These are phyloP conservation scores for Trissolcus basalis DNA, from an alignment of 1,140 invertebrate species.

Conservation along the genomic window DNA sequence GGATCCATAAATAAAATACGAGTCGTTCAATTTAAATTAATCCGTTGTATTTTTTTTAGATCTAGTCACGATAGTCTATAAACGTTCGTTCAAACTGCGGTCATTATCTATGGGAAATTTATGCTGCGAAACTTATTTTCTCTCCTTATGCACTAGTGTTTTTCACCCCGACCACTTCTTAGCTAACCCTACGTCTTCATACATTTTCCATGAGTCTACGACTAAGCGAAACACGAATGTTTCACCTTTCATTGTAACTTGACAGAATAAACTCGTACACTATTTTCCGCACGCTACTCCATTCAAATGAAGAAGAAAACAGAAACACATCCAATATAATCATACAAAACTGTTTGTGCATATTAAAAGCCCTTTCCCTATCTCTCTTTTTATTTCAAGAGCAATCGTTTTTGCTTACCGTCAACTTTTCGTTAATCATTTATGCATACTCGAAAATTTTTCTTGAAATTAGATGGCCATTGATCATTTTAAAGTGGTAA, in stretches of 20 bases:
- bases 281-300: slow-evolving; percentile 49
- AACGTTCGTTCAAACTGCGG: slow-evolving; percentile 18
- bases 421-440: no score
- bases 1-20: no score
- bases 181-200: slow-evolving; percentile 61
- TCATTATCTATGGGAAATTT: slow-evolving; percentile 40
- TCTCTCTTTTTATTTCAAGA: slow-evolving; percentile 4
- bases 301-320: slow-evolving; percentile 31
- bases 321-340: slow-evolving; percentile 45
- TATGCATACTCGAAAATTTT: no score
- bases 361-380: slow-evolving; percentile 36
- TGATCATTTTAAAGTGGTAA: no score
- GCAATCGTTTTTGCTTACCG: no score
- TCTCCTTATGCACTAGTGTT: slow-evolving; percentile 22
- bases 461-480: no score
- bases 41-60: no score
- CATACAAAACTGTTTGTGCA: slow-evolving; percentile 51
- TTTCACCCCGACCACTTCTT: slow-evolving; percentile 32
- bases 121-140: slow-evolving; percentile 33
- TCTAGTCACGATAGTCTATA: no score
- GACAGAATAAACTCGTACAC: slow-evolving; percentile 48
- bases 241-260: slow-evolving; percentile 53
- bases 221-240: slow-evolving; percentile 47
- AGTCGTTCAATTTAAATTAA: no score
- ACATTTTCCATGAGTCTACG: slow-evolving; percentile 69